Conservation (phyloP, 2,797 vertebrate genomes). For the Acipenser transmontanus region DNA sequence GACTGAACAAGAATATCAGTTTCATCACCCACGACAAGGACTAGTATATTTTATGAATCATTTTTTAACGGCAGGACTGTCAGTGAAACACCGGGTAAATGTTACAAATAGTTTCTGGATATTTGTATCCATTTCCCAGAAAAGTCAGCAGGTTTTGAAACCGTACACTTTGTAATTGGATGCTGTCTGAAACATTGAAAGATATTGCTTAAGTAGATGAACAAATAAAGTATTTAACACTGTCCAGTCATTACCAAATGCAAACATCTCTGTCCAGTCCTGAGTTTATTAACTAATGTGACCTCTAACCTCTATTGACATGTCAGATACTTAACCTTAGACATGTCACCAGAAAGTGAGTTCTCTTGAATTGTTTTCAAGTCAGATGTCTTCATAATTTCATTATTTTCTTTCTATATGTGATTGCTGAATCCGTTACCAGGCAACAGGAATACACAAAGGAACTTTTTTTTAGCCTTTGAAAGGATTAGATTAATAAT, state of each 20-base stretch:
- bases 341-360: conserved; percentile 9
- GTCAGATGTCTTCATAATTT: neutral
- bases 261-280: conserved; percentile 14
- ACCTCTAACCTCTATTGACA: conserved; percentile 18
- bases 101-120: conserved; percentile 28
- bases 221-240: conserved; percentile 15
- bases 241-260: neutral
- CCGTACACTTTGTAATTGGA: conserved; percentile 39
- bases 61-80: neutral
- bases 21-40: too few species aligned
- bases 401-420: too few species aligned
- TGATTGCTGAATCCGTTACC: too few species aligned
- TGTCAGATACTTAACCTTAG: conserved; percentile 18
- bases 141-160: conserved; percentile 42
- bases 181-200: conserved; percentile 40
- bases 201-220: conserved; percentile 30
- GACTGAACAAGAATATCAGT: too few species aligned
- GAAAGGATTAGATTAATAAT: too few species aligned
- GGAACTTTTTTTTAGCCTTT: too few species aligned
- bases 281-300: conserved; percentile 18
- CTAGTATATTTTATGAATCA: too few species aligned
- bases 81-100: conserved; percentile 22
- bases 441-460: too few species aligned
- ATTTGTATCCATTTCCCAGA: conserved; percentile 50
- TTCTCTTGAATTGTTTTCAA: neutral